Conservation (phyloP, 53 echinoderm and acorn worm genomes). For the Luidia sarsii region DNA sequence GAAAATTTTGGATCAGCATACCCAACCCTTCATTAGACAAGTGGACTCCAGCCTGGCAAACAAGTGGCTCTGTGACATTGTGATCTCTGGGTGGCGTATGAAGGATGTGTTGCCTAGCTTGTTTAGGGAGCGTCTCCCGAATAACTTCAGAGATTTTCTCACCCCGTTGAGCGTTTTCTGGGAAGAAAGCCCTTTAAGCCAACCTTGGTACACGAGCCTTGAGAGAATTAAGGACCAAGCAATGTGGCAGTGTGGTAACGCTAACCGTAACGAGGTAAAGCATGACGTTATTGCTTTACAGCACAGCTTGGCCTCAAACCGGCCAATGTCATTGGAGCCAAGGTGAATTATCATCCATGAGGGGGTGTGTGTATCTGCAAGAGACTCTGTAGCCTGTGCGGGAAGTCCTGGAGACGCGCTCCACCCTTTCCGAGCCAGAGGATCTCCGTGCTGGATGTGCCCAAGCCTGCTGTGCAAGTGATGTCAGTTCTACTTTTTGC, state of each 20-base stretch:
- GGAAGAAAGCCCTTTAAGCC: neutral
- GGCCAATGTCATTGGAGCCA: conserved; percentile 36
- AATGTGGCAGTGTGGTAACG: conserved; percentile 1
- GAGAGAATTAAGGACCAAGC: conserved; percentile 9
- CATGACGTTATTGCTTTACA: neutral
- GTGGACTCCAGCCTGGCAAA: conserved; percentile 3
- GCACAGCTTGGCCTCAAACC: neutral
- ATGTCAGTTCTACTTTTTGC: neutral
- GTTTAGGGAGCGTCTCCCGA: neutral
- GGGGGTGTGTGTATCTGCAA: neutral
- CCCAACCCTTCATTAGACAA: neutral
- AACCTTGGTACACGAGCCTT: neutral
- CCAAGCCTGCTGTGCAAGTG: neutral
- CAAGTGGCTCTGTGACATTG: neutral
- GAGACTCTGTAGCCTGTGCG: neutral
- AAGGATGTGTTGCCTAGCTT: neutral
- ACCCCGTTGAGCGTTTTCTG: conserved; percentile 3
- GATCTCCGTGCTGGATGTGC: conserved; percentile 14
- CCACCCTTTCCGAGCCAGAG: conserved; percentile 42
- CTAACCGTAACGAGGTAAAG: neutral
- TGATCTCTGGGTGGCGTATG: neutral
- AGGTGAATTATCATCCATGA: conserved; percentile 20
- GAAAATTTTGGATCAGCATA: conserved; percentile 1
- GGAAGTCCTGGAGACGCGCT: conserved; percentile 21
- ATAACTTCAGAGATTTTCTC: neutral